Percentiles rank a stretch among this genome's conserved stretches.
phyloP scores from a whole-genome alignment of 2,113 vertebrate species.

The Melanerpes aurifrons region DNA sequence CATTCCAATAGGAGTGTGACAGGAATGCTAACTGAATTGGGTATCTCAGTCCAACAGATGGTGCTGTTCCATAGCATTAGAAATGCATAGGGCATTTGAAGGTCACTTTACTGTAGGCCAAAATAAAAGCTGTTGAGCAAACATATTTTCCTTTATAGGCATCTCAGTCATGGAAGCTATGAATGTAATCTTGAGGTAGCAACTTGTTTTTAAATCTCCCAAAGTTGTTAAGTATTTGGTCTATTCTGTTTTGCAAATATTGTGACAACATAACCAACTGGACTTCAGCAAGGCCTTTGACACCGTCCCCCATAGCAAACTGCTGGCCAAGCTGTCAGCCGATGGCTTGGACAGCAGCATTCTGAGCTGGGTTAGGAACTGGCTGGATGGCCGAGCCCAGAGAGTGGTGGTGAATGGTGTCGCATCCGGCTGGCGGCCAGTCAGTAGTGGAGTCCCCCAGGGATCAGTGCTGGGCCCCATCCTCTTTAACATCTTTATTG shows the following conservation, averaged over 20 bases:
- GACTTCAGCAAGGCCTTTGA: too few species aligned
- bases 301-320: too few species aligned
- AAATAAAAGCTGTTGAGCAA: conserved; percentile 7
- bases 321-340: too few species aligned
- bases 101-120: not conserved
- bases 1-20: not conserved
- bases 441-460: too few species aligned
- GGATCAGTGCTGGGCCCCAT: too few species aligned
- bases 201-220: not conserved
- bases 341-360: too few species aligned
- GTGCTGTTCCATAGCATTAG: conserved; percentile 13
- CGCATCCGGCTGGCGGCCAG: too few species aligned
- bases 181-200: not conserved
- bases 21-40: not conserved
- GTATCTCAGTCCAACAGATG: conserved; percentile 23
- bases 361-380: too few species aligned
- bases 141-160: not conserved
- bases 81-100: not conserved
- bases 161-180: not conserved
- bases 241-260: not conserved
- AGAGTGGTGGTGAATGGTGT: too few species aligned
- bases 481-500: too few species aligned
- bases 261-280: not conserved
- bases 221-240: not conserved
- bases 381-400: too few species aligned